Percentiles rank a stretch among this genome's conserved stretches.
Conservation (phyloP, 1,140 invertebrate species). For the Cherax quadricarinatus region DNA sequence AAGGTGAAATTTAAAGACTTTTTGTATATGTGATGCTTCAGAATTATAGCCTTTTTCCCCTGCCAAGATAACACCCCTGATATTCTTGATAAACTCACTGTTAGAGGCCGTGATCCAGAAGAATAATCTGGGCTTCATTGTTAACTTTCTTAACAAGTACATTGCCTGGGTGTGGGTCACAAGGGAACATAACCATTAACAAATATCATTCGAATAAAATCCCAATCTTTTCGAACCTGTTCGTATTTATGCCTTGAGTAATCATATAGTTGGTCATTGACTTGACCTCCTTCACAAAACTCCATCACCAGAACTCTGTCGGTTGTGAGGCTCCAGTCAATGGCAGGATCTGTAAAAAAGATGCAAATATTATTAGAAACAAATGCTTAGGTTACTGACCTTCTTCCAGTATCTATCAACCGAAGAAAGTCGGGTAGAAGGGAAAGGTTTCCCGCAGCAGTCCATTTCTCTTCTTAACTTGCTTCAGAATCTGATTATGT, state of each 20-base stretch:
- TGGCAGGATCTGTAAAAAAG: slow-evolving; percentile 79
- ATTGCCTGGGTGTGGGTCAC: slow-evolving; percentile 99
- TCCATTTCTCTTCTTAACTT: no score
- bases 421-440: not conserved
- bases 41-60: no score
- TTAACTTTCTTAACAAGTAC: slow-evolving; percentile 88
- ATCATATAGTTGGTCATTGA: slow-evolving; percentile 96
- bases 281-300: slow-evolving; percentile 94
- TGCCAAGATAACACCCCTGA: no score
- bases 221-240: slow-evolving; percentile 91
- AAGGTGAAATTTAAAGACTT: no score
- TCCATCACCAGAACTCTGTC: slow-evolving; percentile 96
- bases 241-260: slow-evolving; percentile 86
- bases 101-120: slow-evolving; percentile 99
- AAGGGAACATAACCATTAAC: slow-evolving; percentile 97
- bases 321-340: slow-evolving; percentile 91
- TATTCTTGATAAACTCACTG: slow-evolving; percentile 81
- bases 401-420: not conserved
- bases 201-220: slow-evolving; percentile 98
- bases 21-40: no score
- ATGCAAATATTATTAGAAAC: not conserved
- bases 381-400: no score
- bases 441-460: no score
- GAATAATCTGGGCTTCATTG: slow-evolving; percentile 84
- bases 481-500: no score